Evolutionary conservation across 2,113 vertebrate genomes (phyloP).

Genomic region (Scomber japonicus): DNA sequence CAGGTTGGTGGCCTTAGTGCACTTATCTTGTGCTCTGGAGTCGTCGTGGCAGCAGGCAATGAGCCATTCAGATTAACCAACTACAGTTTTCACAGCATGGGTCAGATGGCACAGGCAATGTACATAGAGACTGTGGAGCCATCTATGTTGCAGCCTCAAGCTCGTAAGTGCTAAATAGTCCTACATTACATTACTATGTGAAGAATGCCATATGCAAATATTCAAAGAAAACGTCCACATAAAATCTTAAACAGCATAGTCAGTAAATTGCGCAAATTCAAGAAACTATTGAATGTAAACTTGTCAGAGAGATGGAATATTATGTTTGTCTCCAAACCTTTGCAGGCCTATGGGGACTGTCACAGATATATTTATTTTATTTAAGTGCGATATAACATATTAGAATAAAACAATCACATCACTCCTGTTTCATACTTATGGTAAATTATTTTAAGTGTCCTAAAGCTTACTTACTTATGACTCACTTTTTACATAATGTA

Average conservation of each 20-base stretch:
- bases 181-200: background rate
- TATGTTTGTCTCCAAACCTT: background rate
- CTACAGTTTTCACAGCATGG: slow-evolving; percentile 84
- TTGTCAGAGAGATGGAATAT: background rate
- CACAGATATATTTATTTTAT: background rate
- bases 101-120: slow-evolving; percentile 81
- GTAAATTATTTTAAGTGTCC: no score
- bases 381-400: no score
- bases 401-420: no score
- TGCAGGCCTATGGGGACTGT: background rate
- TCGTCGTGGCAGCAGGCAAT: slow-evolving; percentile 91
- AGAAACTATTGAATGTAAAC: background rate
- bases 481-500: no score
- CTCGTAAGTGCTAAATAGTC: slow-evolving; percentile 86
- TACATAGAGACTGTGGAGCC: slow-evolving; percentile 81
- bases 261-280: background rate
- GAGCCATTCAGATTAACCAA: slow-evolving; percentile 92
- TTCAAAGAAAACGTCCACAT: background rate
- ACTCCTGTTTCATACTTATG: no score
- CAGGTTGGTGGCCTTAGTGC: slow-evolving; percentile 91
- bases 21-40: slow-evolving; percentile 89
- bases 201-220: background rate
- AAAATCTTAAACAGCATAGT: background rate
- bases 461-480: no score
- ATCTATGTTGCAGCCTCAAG: slow-evolving; percentile 81